Evolutionary conservation across 2,888 invertebrate species (phyloP), one percentile per base, ranked within the genome.

Genomic region (Brachylomia viminalis): DNA sequence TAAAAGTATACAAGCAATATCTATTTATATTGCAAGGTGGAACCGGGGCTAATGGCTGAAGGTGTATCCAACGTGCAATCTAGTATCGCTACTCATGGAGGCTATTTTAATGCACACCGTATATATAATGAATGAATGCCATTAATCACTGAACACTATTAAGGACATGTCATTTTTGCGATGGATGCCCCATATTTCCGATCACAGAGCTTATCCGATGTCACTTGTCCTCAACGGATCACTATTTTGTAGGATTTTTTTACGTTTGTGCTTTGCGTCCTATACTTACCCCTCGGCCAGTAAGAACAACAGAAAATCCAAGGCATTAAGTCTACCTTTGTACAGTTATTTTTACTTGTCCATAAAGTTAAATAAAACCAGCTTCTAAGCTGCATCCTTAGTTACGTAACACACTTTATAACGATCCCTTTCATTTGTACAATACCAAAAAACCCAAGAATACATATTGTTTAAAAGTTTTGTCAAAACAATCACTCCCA

Each of bases 61-160:
- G 11, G n/a, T 45, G 4, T 30, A 4, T 30, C 30, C 30, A 30
- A 33, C 13, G 2, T 33, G 30, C 8, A 30, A 38, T 38, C 15
- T 49, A 47, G 33, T 10, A n/a, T n/a, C n/a, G 2, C 7, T 10
- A 27, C 20, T 15, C 58, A 0, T 17, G 23, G 10, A 38, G 6
- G 23, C 17, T 47, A 77, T 77, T 61, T 69, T 54, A 54, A 54
- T 78, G 20, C 38, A 47, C 11, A 15, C 7, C 11, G 15, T 61
- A 70, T 62, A 77, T 62, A 77, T 78, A 78, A 77, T 78, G 61
- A 70, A 66, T 80, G 54, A 59, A 75, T 69, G 10, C 59, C 65
- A 81, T 80, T 80, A 77, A 80, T 80, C 82, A 81, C 72, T 45
- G 38, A 11, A 68, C 30, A 52, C 62, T 77, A 81, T 72, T 81